Percentiles rank a stretch among this genome's conserved stretches.
Evolutionary conservation across 2,888 invertebrate genomes (phyloP).

Genomic region (Himalopsyche tibetana): DNA sequence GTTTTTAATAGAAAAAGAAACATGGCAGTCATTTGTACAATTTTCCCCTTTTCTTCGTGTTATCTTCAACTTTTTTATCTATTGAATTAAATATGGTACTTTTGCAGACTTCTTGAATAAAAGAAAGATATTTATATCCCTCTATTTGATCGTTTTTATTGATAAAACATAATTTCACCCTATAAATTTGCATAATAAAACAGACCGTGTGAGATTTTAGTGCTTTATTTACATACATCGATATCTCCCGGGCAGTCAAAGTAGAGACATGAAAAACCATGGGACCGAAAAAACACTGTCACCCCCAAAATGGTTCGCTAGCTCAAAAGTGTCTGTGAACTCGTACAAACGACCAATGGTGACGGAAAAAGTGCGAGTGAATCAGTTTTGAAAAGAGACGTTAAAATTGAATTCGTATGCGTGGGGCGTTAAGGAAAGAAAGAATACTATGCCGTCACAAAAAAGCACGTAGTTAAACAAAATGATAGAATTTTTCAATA

Average conservation of each 20-base stretch:
- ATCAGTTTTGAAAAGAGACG: slow-evolving; percentile 5
- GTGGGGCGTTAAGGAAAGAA: not conserved
- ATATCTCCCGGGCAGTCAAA: not conserved
- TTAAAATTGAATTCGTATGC: slow-evolving; percentile 1
- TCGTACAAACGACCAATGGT: not conserved
- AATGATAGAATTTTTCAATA: slow-evolving; percentile 7
- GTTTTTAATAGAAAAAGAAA: too few relatives aligned
- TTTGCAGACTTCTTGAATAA: too few relatives aligned
- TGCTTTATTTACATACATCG: not conserved
- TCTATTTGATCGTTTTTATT: not conserved
- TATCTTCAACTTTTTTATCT: too few relatives aligned
- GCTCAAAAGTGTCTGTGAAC: not conserved
- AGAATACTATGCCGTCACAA: not conserved
- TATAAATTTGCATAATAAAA: slow-evolving; percentile 5
- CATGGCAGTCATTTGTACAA: too few relatives aligned
- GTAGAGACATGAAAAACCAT: not conserved
- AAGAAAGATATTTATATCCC: too few relatives aligned
- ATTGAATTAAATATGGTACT: too few relatives aligned
- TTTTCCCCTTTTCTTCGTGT: too few relatives aligned
- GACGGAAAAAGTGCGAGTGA: not conserved
- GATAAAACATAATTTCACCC: not conserved
- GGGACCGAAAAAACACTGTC: not conserved
- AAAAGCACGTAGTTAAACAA: slow-evolving; percentile 26
- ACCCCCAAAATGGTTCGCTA: not conserved
- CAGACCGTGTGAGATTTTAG: not conserved